A percentile compares a stretch with the other conserved stretches of the same genome.
Evolutionary conservation across 2,797 vertebrate genomes (phyloP).

Genomic region (Pteropus rufus): DNA sequence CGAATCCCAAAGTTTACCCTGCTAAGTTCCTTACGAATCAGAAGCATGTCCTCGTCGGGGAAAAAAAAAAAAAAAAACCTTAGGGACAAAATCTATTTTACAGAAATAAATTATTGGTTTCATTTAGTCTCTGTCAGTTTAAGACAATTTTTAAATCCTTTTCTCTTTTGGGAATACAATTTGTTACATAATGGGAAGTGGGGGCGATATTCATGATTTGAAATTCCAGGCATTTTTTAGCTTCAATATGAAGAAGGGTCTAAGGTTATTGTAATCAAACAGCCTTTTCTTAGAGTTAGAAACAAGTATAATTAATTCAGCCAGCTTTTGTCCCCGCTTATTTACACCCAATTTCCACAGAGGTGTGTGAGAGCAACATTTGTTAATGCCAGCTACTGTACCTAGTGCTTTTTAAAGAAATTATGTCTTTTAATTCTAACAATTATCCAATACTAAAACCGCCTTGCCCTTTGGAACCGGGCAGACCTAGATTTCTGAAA

Average conservation of each 20-base stretch:
- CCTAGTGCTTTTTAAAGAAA: conserved; percentile 18
- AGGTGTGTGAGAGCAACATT: neutral
- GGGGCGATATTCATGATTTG: neutral
- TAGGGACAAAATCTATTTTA: neutral
- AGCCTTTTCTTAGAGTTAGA: neutral
- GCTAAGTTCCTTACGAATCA: neutral
- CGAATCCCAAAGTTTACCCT: neutral
- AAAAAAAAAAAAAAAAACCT: too few species aligned
- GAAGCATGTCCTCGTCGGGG: neutral
- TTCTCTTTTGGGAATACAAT: neutral
- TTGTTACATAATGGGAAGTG: neutral
- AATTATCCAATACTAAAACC: neutral
- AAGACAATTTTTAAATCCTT: neutral
- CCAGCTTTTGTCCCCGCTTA: neutral
- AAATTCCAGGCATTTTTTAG: neutral
- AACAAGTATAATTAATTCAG: neutral
- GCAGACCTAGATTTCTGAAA: neutral
- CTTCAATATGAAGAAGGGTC: neutral
- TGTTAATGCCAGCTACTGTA: conserved; percentile 5
- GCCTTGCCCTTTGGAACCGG: neutral
- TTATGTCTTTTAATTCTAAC: neutral
- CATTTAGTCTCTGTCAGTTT: neutral
- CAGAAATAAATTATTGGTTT: neutral
- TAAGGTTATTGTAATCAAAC: neutral
- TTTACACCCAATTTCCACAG: neutral